phyloP scores from a whole-genome alignment of 2,888 invertebrate genomes.

The Trachelus troglodyta region DNA sequence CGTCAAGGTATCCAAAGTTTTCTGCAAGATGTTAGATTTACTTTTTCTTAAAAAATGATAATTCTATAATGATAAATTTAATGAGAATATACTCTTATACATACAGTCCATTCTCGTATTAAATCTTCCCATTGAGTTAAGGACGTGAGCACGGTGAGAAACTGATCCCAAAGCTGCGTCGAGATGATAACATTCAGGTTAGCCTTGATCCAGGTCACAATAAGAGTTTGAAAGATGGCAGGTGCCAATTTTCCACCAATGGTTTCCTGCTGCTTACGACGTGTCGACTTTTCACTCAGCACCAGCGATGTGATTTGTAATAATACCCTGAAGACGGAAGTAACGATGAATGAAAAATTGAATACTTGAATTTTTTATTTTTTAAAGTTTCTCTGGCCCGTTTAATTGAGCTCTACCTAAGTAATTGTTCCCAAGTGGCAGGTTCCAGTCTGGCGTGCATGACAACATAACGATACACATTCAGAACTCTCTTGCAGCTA shows the following conservation, averaged over 20 bases:
- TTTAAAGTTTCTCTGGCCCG: background rate
- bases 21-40: conserved; percentile 68
- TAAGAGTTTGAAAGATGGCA: conserved; percentile 91
- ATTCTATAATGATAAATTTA: background rate
- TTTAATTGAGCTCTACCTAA: conserved; percentile 45
- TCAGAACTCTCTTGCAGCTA: conserved; percentile 94
- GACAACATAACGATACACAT: conserved; percentile 96
- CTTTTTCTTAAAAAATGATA: background rate
- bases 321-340: conserved; percentile 70
- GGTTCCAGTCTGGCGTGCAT: conserved; percentile 96
- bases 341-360: background rate
- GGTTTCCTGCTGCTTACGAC: conserved; percentile 77
- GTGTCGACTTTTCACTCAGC: conserved; percentile 81
- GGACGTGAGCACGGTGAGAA: conserved; percentile 86
- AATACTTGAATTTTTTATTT: background rate
- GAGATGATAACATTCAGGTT: conserved; percentile 93
- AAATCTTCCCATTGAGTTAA: conserved; percentile 95
- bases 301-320: conserved; percentile 93
- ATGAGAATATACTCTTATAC: conserved; percentile 54
- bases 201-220: conserved; percentile 98
- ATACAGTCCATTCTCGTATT: conserved; percentile 94
- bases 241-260: conserved; percentile 84
- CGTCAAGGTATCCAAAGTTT: conserved; percentile 97
- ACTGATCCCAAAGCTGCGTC: conserved; percentile 92
- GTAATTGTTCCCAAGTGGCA: conserved; percentile 82